Evolutionary conservation across 2,113 vertebrate species (phyloP), one percentile per base, ranked within the genome.

Genomic region (Alosa alosa): DNA sequence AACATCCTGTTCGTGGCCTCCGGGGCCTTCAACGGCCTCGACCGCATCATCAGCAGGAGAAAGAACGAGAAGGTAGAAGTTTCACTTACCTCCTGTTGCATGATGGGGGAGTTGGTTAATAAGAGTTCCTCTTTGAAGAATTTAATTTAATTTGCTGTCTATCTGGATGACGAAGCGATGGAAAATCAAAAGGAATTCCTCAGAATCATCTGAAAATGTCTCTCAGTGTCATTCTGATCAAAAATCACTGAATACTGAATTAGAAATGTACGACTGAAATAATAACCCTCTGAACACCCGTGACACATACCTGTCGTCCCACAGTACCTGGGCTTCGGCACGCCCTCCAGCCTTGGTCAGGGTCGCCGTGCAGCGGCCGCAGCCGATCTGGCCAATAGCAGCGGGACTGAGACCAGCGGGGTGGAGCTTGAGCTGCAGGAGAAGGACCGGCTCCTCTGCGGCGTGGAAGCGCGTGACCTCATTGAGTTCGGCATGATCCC

Each of bases 401-500:
- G 96, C 0, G 95, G 95, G 0, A 94, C 95, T 0, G 96, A 97
- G 85, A 94, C 95, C 0, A 95, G 95, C 64, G 93, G 95, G 0
- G 95, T 96, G 18, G 96, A 64, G 60, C 60, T 96, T 47, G 97
- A 97, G 50, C 95, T 96, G 6, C 96, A 97, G 90, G 97, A 97
- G 85, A 97, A 96, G 84, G 97, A 97, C 89, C 93, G 96, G 0
- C 88, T 97, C 84, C 93, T 97, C 45, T 94, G 96, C 39, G 95
- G 95, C 0, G 97, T 97, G 82, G 97, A 97, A 86, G 97, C 97
- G 82, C 94, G 97, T 60, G 97, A 97, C 78, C 96, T 97, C 72
- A 97, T 97, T 0, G 97, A 97, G 52, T 97, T 97, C 82, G 97
- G 97, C 89, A 97, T 97, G 97, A 97, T 97, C 64, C 97, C 97